Conservation (phyloP, 2,113 vertebrate genomes). For the Talpa occidentalis region DNA sequence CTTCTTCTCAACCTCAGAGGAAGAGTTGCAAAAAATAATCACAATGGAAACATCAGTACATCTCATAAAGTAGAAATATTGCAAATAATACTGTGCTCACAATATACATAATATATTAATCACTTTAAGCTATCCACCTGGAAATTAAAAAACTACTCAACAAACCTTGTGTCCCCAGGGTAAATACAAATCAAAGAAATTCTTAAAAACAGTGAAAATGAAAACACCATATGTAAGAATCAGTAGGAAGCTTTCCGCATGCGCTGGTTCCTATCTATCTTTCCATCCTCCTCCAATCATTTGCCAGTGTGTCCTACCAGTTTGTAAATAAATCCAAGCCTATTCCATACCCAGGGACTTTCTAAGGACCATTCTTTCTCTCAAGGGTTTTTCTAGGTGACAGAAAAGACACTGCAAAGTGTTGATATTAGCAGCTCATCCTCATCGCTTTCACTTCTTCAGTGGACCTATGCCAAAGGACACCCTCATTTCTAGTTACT, state of each 20-base stretch:
- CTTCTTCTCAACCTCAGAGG: not conserved
- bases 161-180: not conserved
- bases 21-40: not conserved
- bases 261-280: too few species aligned
- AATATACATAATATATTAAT: not conserved
- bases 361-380: not conserved
- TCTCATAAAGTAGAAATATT: not conserved
- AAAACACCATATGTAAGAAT: not conserved
- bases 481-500: not conserved
- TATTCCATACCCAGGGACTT: not conserved
- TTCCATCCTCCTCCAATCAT: not conserved
- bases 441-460: not conserved
- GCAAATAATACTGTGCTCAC: not conserved
- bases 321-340: not conserved
- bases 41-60: not conserved
- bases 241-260: not conserved
- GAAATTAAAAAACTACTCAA: not conserved
- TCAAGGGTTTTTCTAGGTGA: not conserved
- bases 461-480: not conserved
- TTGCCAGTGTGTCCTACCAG: not conserved
- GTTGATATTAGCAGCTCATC: not conserved
- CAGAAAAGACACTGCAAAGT: not conserved
- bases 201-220: not conserved
- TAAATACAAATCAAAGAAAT: slow-evolving; percentile 3
- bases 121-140: not conserved